Evolutionary conservation across 2,888 invertebrate genomes (phyloP).

Genomic region (Caenorhabditis sp.): DNA sequence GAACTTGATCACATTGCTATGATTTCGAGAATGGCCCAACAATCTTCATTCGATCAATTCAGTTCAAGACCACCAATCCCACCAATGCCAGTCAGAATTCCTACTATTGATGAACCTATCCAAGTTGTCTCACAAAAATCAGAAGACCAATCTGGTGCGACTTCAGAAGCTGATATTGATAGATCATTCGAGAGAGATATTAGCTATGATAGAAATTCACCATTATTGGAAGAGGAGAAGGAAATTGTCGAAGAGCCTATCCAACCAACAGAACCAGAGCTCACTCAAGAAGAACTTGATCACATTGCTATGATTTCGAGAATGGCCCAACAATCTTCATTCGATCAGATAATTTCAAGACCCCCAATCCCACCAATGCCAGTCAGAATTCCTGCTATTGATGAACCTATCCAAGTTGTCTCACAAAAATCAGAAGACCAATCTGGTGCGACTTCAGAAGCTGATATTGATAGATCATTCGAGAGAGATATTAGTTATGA

Average conservation of each 20-base stretch:
- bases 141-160: conserved; percentile 34
- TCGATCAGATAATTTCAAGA: neutral
- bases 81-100: conserved; percentile 3
- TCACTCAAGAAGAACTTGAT: conserved; percentile 31
- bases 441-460: neutral
- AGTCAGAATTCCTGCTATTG: conserved; percentile 1
- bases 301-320: conserved; percentile 13
- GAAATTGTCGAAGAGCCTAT: conserved; percentile 6
- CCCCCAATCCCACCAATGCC: neutral
- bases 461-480: conserved; percentile 2
- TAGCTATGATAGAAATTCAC: conserved; percentile 24
- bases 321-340: conserved; percentile 7
- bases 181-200: conserved; percentile 5
- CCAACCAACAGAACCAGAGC: conserved; percentile 2
- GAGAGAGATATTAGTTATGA: neutral
- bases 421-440: neutral
- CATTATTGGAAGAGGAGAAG: conserved; percentile 13
- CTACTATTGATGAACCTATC: neutral
- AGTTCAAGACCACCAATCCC: neutral
- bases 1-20: conserved; percentile 42
- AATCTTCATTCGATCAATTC: conserved; percentile 1
- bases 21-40: conserved; percentile 22
- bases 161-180: conserved; percentile 37
- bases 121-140: conserved; percentile 4
- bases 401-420: neutral